Evolutionary conservation across 2,888 invertebrate genomes (phyloP), one percentile per base, ranked within the genome.

Genomic region (Aproaerema taeniolella): DNA sequence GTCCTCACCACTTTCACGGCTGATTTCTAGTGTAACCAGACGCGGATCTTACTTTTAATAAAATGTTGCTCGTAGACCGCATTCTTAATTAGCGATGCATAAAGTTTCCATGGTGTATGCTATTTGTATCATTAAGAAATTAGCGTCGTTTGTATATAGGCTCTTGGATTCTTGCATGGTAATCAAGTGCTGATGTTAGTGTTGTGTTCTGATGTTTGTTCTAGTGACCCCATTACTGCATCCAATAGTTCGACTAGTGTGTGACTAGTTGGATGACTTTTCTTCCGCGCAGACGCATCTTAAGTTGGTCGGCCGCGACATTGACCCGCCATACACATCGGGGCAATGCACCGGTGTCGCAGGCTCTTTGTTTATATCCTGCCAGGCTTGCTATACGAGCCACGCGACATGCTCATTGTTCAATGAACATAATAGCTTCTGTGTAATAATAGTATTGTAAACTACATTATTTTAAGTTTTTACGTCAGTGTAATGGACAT

Each of bases 341-440:
- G 85, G 85, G 66, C 85, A 81, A 77, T 82, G 85, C 85, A 79
- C 85, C 61, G 74, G 62, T 79, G 79, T 81, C 76, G 77, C 76
- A 83, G 83, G 64, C 79, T 83, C 80, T 82, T 85, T 85, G 83
- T 85, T 85, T 85, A 81, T 79, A 67, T 79, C 80, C 83, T 80
- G 67, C 61, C 64, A 64, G 62, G 60, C 62, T 61, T 58, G 47
- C 52, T 49, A 48, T 49, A 50, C 60, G 52, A 55, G 55, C 49
- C 64, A 53, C 15, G 35, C 35, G 34, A 24, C 13, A n/a, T 10
- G 61, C 66, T 63, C 64, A 58, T 65, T 69, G 64, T 71, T 35
- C 26, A 26, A 26, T 35, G 26, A 26, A 35, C 26, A 35, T 35
- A 39, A 30, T 37, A 16, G 31, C 17, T 34, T 43, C 38, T 41